Conservation (phyloP, 2,888 invertebrate genomes). For the Arrhopalites spinosus region DNA sequence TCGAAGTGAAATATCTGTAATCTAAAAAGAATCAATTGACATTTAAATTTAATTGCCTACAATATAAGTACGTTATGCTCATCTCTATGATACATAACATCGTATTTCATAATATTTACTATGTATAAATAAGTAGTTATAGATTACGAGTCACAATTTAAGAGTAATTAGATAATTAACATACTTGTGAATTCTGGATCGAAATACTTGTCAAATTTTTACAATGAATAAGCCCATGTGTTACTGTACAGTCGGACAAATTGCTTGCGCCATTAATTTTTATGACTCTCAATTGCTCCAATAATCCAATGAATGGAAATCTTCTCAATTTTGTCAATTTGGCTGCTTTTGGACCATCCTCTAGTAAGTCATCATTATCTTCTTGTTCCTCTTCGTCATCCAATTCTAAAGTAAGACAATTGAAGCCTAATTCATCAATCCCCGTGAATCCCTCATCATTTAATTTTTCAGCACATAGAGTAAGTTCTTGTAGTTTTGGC, state of each 20-base stretch:
- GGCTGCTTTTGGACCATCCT: not conserved
- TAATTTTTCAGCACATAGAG: conserved; percentile 7
- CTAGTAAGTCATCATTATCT: not conserved
- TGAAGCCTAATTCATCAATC: not conserved
- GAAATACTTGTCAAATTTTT: conserved; percentile 18
- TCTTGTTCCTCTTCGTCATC: not conserved
- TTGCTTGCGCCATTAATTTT: not conserved
- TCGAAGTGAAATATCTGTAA: conserved; percentile 15
- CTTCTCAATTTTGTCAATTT: not conserved
- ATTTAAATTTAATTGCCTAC: not conserved
- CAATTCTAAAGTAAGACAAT: not conserved
- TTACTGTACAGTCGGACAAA: not conserved
- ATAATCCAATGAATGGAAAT: conserved; percentile 8
- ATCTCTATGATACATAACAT: not conserved
- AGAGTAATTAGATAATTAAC: too few species aligned
- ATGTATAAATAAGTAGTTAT: too few species aligned
- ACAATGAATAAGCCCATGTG: conserved; percentile 2
- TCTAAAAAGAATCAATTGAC: not conserved
- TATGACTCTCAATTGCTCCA: not conserved
- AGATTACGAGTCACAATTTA: too few species aligned
- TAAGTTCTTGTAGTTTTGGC: conserved; percentile 19
- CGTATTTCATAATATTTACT: too few species aligned
- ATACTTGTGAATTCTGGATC: conserved; percentile 11
- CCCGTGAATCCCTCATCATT: conserved; percentile 29
- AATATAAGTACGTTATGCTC: not conserved